Percentiles rank a stretch among this genome's conserved stretches.
Conservation (phyloP, 2,797 vertebrate genomes). For the Melanogrammus aeglefinus region DNA sequence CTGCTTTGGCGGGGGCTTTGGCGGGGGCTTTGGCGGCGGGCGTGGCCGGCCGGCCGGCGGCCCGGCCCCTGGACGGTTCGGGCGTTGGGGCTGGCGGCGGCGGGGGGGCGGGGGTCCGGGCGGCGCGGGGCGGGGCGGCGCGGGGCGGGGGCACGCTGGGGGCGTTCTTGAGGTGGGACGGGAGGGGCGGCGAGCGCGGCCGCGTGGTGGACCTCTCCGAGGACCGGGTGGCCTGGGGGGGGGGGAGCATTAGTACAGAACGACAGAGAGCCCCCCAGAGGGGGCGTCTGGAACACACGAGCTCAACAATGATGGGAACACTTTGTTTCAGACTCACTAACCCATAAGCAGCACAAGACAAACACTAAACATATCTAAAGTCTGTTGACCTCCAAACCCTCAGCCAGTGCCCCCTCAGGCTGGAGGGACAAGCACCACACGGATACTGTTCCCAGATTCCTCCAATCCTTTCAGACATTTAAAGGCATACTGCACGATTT, state of each 20-base stretch:
- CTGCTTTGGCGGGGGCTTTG: slow-evolving; percentile 64
- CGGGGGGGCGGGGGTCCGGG: slow-evolving; percentile 63
- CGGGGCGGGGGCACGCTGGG: slow-evolving; percentile 74
- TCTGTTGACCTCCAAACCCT: no score
- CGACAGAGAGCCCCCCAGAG: neutral
- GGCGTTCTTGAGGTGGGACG: slow-evolving; percentile 86
- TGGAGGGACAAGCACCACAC: no score
- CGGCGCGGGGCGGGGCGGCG: slow-evolving; percentile 55
- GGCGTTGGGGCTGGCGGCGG: slow-evolving; percentile 62
- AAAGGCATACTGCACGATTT: no score
- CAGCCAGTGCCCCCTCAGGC: no score
- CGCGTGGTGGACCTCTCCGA: slow-evolving; percentile 74
- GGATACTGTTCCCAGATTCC: no score
- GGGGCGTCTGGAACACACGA: no score
- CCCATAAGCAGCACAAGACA: no score
- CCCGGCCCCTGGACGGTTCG: slow-evolving; percentile 55
- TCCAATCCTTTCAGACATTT: no score
- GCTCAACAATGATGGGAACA: neutral
- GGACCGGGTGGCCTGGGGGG: slow-evolving; percentile 64
- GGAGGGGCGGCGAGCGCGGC: slow-evolving; percentile 91
- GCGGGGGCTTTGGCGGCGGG: slow-evolving; percentile 52
- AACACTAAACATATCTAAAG: no score
- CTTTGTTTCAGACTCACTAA: no score
- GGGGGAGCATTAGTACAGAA: neutral
- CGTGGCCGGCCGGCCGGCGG: slow-evolving; percentile 60